phyloP scores from a whole-genome alignment of 2,888 invertebrate genomes.

The Magallana nippona region DNA sequence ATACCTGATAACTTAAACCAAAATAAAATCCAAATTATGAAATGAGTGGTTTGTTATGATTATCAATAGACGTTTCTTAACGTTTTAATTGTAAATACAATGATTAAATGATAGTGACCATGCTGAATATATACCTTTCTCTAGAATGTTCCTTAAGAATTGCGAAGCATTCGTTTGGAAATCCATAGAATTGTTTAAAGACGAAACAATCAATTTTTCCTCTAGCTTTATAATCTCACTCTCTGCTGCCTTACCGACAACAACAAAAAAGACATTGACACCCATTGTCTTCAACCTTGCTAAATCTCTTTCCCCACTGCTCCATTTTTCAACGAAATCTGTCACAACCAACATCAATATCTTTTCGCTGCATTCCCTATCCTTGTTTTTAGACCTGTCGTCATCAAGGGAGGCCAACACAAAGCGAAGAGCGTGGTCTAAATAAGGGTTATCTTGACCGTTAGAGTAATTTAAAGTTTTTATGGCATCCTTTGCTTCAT shows the following conservation, averaged over 20 bases:
- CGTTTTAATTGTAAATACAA: too few relatives aligned
- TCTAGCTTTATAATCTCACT: background rate
- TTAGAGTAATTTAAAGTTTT: background rate
- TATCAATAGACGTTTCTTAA: too few relatives aligned
- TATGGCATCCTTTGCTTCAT: background rate
- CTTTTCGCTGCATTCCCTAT: conserved; percentile 4
- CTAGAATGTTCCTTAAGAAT: background rate
- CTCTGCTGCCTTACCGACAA: background rate
- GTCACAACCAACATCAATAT: background rate
- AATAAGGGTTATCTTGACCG: background rate
- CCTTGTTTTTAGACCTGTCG: background rate
- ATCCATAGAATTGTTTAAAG: background rate
- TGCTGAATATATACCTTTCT: background rate
- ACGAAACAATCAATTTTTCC: background rate
- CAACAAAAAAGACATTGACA: background rate
- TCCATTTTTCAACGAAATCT: background rate
- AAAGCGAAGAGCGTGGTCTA: conserved; percentile 12
- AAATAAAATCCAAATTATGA: too few relatives aligned
- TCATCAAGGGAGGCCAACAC: background rate
- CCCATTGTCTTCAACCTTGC: conserved; percentile 3
- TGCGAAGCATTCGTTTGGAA: background rate
- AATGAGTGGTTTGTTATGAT: too few relatives aligned
- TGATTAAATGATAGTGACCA: too few relatives aligned
- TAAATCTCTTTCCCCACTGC: background rate
- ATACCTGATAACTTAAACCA: too few relatives aligned